A percentile compares a stretch with the other conserved stretches of the same genome.
Conservation (phyloP, 2,797 vertebrate genomes). For the Macrochelys suwanniensis region DNA sequence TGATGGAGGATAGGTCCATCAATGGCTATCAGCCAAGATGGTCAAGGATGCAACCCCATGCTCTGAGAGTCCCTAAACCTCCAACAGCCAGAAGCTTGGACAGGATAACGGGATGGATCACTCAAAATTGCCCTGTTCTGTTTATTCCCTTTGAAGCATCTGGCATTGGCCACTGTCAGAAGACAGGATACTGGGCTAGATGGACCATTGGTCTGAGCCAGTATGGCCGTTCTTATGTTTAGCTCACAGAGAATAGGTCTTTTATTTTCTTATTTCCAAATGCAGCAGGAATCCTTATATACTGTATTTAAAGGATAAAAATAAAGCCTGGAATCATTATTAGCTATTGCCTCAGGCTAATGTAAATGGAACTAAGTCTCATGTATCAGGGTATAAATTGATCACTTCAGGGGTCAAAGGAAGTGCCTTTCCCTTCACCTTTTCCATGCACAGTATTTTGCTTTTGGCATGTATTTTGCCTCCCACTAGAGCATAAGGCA, state of each 20-base stretch:
- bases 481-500: neutral
- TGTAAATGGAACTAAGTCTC: neutral
- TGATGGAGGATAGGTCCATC: neutral
- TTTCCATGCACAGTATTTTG: neutral
- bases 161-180: neutral
- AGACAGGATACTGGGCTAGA: neutral
- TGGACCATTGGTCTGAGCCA: neutral
- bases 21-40: neutral
- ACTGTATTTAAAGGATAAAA: neutral
- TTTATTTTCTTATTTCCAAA: neutral
- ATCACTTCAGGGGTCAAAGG: neutral
- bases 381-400: neutral
- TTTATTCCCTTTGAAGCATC: neutral
- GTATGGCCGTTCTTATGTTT: neutral
- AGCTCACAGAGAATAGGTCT: neutral
- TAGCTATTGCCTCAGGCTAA: neutral
- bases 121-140: neutral
- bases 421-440: neutral
- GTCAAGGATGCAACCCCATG: neutral
- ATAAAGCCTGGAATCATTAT: neutral
- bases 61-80: neutral
- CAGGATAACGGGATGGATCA: neutral
- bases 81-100: neutral
- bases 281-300: fast-evolving
- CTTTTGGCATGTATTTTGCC: neutral